Conservation (phyloP, 2,888 invertebrate species). For the Tiliacea aurago region DNA sequence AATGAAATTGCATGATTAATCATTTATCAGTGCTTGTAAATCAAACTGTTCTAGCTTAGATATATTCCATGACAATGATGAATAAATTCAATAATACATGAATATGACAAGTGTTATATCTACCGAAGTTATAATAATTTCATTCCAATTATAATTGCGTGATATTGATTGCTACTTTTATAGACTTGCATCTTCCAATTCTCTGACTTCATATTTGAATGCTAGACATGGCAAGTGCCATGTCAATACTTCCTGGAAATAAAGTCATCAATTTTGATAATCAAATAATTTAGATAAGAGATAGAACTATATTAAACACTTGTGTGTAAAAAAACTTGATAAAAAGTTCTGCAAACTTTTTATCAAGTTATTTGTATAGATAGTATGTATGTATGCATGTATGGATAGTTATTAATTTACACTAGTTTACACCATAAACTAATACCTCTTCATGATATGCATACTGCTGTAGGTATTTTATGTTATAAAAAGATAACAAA, state of each 20-base stretch:
- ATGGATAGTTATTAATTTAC: background rate
- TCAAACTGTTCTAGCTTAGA: background rate
- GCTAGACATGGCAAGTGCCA: no score
- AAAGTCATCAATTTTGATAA: background rate
- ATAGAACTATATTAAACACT: background rate
- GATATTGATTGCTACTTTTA: background rate
- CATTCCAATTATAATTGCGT: background rate
- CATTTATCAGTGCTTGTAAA: conserved; percentile 4
- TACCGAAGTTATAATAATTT: background rate
- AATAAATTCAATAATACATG: background rate
- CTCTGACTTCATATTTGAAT: background rate
- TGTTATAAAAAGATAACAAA: background rate
- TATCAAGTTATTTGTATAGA: background rate
- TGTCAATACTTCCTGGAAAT: background rate
- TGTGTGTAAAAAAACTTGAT: background rate
- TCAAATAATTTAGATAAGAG: background rate
- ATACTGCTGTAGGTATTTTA: background rate
- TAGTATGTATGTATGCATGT: no score
- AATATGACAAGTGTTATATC: background rate
- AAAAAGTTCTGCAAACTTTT: background rate
- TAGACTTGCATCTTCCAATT: background rate
- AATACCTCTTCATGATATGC: background rate
- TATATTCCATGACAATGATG: conserved; percentile 3
- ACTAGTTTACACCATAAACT: background rate
- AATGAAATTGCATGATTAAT: conserved; percentile 3